These are phyloP conservation scores for Lagenorhynchus albirostris DNA, from an alignment of 2,113 vertebrate genomes.

Conservation along the genomic window DNA sequence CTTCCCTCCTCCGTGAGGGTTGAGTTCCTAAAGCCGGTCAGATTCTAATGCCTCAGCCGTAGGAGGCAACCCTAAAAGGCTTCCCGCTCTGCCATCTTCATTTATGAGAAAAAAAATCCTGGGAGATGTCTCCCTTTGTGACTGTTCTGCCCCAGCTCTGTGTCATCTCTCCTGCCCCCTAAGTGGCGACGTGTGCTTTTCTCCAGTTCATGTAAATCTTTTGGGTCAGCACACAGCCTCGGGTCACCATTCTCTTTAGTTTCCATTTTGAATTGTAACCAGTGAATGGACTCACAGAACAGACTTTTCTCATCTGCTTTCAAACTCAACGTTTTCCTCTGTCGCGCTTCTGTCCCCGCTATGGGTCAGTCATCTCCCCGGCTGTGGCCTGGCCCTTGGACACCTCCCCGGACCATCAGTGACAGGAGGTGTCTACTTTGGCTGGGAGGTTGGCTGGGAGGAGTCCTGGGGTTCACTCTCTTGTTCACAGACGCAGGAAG, in stretches of 20 bases:
- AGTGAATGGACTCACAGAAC: conserved; percentile 58
- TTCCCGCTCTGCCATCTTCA: conserved; percentile 49
- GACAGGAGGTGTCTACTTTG: neutral
- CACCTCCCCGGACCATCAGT: neutral
- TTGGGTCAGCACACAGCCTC: conserved; percentile 76
- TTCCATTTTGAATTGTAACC: conserved; percentile 46
- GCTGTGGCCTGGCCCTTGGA: neutral
- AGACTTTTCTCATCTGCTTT: conserved; percentile 55
- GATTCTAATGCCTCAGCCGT: neutral
- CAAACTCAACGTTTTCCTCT: conserved; percentile 53
- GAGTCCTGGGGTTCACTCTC: neutral
- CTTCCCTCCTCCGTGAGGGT: fast-evolving
- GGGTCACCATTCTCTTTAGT: conserved; percentile 54
- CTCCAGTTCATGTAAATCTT: conserved; percentile 62
- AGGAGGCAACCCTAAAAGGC: conserved; percentile 64
- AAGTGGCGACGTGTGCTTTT: conserved; percentile 59
- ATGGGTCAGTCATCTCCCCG: neutral
- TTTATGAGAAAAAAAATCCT: conserved; percentile 42
- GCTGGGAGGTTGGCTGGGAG: neutral
- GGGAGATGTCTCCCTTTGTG: conserved; percentile 31
- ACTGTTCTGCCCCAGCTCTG: conserved; percentile 49
- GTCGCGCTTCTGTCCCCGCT: neutral
- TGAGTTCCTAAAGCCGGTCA: neutral
- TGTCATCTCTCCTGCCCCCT: conserved; percentile 60
- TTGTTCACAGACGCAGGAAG: neutral